Evolutionary conservation across 2,113 vertebrate species (phyloP).

Genomic region (Benitochromis conjunctus): DNA sequence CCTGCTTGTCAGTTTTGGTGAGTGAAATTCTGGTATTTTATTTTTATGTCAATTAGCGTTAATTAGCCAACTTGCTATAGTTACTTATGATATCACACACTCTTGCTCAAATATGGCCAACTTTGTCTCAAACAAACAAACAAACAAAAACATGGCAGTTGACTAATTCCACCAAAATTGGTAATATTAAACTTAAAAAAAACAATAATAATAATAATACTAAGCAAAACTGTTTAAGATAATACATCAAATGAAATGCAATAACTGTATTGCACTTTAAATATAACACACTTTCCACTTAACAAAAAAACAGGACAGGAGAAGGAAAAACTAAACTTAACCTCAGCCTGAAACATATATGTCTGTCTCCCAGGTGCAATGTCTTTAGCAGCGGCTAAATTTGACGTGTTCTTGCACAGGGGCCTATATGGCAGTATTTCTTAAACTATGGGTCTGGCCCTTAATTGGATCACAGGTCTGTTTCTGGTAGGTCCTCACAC

Average conservation of each 20-base stretch:
- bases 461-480: constrained; percentile 64
- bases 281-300: not conserved
- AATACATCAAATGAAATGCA: rapidly evolving
- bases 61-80: not conserved
- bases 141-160: not conserved
- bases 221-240: not conserved
- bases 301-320: not conserved
- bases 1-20: not conserved
- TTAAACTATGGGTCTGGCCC: constrained; percentile 23
- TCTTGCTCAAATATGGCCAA: not conserved
- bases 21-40: not conserved
- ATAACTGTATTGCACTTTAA: not conserved
- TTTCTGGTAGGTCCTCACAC: constrained; percentile 64
- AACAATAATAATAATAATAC: rapidly evolving
- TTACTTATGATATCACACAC: not conserved
- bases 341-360: constrained; percentile 7
- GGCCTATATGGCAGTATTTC: constrained; percentile 31
- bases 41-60: not conserved
- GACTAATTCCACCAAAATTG: not conserved
- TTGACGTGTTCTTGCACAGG: not conserved
- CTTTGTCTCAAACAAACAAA: not conserved
- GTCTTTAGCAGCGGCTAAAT: constrained; percentile 1
- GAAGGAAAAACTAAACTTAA: not conserved
- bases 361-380: constrained; percentile 27
- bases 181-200: rapidly evolving